These are phyloP conservation scores for Glandiceps talaboti DNA, from an alignment of 53 echinoderm and acorn worm species.

Conservation along the genomic window DNA sequence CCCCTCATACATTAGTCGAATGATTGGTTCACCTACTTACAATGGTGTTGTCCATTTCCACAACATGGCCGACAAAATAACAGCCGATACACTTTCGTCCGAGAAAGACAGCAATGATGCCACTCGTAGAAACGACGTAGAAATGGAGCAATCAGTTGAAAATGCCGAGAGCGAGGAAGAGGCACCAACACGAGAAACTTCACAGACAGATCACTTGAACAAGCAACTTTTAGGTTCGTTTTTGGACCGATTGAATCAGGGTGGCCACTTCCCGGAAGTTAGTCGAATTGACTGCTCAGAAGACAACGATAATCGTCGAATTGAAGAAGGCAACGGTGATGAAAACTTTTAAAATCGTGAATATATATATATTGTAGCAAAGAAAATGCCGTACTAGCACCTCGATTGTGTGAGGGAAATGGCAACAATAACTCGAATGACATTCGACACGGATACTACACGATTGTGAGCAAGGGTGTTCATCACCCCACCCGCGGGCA, in stretches of 20 bases:
- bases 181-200: constrained; percentile 25
- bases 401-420: too few species aligned
- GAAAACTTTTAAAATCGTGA: neutral
- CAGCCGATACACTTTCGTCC: neutral
- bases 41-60: too few species aligned
- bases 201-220: constrained; percentile 76
- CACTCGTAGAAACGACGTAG: neutral
- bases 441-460: too few species aligned
- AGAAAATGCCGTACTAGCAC: too few species aligned
- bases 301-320: neutral
- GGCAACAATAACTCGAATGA: too few species aligned
- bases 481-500: too few species aligned
- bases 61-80: neutral
- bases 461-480: too few species aligned
- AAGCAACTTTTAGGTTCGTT: constrained; percentile 69
- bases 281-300: neutral
- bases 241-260: constrained; percentile 62
- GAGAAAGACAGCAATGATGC: neutral
- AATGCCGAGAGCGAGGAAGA: neutral
- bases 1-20: too few species aligned
- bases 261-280: constrained; percentile 33
- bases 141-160: too few species aligned
- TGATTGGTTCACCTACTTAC: too few species aligned
- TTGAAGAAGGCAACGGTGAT: neutral
- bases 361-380: too few species aligned